These are phyloP conservation scores for Lutraria lutraria DNA, from an alignment of 2,888 invertebrate genomes.

Conservation along the genomic window DNA sequence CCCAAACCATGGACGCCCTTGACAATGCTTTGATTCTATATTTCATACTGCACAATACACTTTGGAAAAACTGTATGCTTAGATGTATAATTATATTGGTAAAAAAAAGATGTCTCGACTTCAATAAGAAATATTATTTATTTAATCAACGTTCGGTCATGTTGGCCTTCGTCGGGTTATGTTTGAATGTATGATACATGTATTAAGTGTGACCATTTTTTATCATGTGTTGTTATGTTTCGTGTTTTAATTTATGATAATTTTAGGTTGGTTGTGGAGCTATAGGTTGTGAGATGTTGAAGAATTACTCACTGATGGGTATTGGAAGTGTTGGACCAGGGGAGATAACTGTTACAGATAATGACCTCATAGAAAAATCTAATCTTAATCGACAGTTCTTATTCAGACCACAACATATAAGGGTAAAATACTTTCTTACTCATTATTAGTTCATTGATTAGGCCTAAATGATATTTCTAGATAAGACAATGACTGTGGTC, in stretches of 20 bases:
- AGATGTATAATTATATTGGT: no score
- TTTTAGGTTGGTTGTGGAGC: constrained; percentile 87
- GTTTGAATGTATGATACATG: neutral
- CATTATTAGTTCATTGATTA: neutral
- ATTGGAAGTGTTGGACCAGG: constrained; percentile 77
- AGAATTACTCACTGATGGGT: constrained; percentile 86
- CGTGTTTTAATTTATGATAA: neutral
- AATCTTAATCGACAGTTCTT: constrained; percentile 87
- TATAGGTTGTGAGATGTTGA: constrained; percentile 87
- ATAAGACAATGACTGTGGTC: no score
- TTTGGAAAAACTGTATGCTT: no score
- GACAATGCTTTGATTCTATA: neutral
- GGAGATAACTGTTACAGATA: constrained; percentile 86
- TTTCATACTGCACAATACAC: no score
- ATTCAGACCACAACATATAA: constrained; percentile 86
- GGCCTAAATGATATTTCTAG: no score
- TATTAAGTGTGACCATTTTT: neutral
- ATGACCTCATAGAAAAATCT: constrained; percentile 87
- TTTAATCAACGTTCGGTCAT: no score
- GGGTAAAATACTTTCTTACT: constrained; percentile 71
- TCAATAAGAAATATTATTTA: no score
- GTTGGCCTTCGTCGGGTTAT: no score
- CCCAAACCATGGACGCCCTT: no score
- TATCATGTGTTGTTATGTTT: neutral
- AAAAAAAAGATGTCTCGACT: no score